Evolutionary conservation across 2,888 invertebrate genomes (phyloP).

Genomic region (Rhingia campestris): DNA sequence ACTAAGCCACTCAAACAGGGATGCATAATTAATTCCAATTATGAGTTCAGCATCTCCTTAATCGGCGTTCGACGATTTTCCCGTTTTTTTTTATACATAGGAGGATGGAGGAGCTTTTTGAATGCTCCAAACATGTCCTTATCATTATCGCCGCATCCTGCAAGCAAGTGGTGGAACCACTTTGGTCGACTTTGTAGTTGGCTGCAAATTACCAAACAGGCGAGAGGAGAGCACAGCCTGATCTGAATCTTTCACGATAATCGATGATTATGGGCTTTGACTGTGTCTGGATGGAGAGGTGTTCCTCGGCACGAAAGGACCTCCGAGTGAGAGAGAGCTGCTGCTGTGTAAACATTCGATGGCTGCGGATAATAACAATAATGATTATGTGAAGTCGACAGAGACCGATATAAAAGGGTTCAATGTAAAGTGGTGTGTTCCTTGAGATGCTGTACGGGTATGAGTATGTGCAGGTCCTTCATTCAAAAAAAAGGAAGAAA

Average conservation of each 20-base stretch:
- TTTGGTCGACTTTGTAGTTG: conserved; percentile 67
- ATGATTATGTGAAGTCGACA: conserved; percentile 67
- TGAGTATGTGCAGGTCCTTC: conserved; percentile 58
- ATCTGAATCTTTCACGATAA: conserved; percentile 70
- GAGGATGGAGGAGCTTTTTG: conserved; percentile 21
- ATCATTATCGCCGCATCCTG: conserved; percentile 68
- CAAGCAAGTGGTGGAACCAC: conserved; percentile 56
- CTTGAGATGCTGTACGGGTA: conserved; percentile 28
- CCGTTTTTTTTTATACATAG: conserved; percentile 1
- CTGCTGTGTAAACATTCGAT: conserved; percentile 63
- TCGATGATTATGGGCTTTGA: conserved; percentile 69
- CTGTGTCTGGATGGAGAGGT: conserved; percentile 27
- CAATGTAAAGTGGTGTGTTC: conserved; percentile 70
- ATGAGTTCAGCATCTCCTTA: conserved; percentile 82
- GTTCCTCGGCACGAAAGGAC: conserved; percentile 14
- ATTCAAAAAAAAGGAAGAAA: conserved; percentile 64
- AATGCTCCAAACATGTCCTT: conserved; percentile 66
- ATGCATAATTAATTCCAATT: conserved; percentile 83
- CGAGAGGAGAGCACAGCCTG: conserved; percentile 34
- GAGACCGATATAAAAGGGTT: conserved; percentile 72
- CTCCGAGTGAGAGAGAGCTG: conserved; percentile 43
- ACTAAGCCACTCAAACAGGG: conserved; percentile 76
- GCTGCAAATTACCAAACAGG: conserved; percentile 62
- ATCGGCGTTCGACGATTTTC: conserved; percentile 77
- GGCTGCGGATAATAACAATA: conserved; percentile 71